Base-by-base conservation (phyloP, 2,888 invertebrate genomes). In the Hemaris fuciformis region DNA sequence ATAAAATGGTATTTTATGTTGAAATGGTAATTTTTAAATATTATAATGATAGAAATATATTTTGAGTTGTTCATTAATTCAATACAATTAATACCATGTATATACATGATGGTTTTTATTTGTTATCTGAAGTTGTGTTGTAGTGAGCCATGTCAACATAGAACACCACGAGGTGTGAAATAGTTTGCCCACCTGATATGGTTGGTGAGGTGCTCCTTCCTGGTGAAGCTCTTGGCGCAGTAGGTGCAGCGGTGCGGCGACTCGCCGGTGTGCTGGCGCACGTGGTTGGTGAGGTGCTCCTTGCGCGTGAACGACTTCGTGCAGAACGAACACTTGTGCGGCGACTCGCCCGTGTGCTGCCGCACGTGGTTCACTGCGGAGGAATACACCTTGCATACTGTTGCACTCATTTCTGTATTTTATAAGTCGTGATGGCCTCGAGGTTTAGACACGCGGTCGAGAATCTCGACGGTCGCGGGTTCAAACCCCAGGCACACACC, bases 191-290 rank as follows among this genome's bases (percentile, higher is more conserved):
- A 93, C 89, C 96, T 94, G 84, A 97, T 96, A 81, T 97, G 97
- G 86, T 96, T 97, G 69, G 96, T 97, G 70, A 97, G 94, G 86
- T 97, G 97, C 83, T 97, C 97, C 87, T 97, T 97, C 73, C 97
- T 94, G 1, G 97, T 97, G 87, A 97, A 97, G 42, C 96, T 96
- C 84, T 97, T 97, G 72, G 96, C 95, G 92, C 97, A 97, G 87
- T 95, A 97, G 75, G 96, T 95, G 84, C 97, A 97, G 68, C 96
- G 95, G 80, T 97, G 97, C 64, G 97, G 97, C 72, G 97, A 97
- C 88, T 97, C 97, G 76, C 97, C 97, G 48, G 97, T 97, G 87
- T 97, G 97, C 83, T 97, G 97, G 60, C 97, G 94, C 83, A 97
- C 96, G 88, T 97, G 97, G 89, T 97, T 96, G 74, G 96, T 96